phyloP scores from a whole-genome alignment of 2,797 vertebrate genomes.

The Crax fasciolata region DNA sequence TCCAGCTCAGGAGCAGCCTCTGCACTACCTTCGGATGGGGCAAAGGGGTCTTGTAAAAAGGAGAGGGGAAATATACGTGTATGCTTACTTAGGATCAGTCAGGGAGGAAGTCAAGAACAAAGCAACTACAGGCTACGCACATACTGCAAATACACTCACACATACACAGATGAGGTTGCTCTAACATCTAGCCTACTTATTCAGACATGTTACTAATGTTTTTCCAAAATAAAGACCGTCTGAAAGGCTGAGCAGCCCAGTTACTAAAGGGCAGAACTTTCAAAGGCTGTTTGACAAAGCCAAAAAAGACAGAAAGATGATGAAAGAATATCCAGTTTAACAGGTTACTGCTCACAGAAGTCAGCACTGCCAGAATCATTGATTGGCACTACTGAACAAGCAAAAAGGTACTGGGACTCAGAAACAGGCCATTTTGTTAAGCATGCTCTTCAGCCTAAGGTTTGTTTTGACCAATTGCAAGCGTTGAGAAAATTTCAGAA shows the following conservation, averaged over 20 bases:
- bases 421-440: constrained; percentile 72
- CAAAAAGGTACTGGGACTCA: constrained; percentile 13
- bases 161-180: neutral
- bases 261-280: neutral
- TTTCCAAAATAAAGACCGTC: constrained; percentile 45
- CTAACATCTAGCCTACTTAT: neutral
- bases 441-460: constrained; percentile 76
- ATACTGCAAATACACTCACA: constrained; percentile 37
- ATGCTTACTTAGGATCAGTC: constrained; percentile 77
- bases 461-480: constrained; percentile 58
- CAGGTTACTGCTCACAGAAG: constrained; percentile 25
- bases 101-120: constrained; percentile 77
- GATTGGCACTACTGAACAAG: constrained; percentile 19
- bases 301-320: neutral
- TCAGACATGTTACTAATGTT: constrained; percentile 16
- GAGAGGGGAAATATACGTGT: constrained; percentile 83
- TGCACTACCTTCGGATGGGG: constrained; percentile 95
- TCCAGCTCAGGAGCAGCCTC: constrained; percentile 95
- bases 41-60: constrained; percentile 96
- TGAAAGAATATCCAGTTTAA: neutral
- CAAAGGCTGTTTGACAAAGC: neutral
- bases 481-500: constrained; percentile 43
- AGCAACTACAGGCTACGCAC: constrained; percentile 69
- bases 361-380: constrained; percentile 25
- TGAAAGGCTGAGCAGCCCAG: neutral